Conservation (phyloP, 2,888 invertebrate genomes). For the Odontothrips loti region DNA sequence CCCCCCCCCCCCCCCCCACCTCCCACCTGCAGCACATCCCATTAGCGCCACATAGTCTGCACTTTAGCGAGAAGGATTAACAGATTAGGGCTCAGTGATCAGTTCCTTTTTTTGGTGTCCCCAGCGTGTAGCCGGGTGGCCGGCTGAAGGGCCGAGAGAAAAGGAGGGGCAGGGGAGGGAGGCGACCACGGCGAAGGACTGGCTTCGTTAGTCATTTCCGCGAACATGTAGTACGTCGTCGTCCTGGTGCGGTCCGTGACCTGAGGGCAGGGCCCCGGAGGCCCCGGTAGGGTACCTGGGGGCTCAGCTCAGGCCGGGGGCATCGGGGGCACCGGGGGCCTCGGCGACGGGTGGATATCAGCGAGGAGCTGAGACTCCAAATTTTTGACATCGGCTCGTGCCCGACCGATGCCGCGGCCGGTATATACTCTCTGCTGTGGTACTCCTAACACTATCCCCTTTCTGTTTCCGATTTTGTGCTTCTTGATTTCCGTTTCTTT, state of each 20-base stretch:
- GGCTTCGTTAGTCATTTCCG: conserved; percentile 20
- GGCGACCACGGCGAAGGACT: background rate
- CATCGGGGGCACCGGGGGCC: background rate
- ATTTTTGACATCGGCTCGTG: background rate
- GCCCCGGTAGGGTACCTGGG: background rate
- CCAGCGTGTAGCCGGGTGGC: background rate
- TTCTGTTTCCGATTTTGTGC: too few species aligned
- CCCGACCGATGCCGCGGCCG: background rate
- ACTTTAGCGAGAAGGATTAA: background rate
- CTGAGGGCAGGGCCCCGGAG: background rate
- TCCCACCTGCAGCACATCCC: background rate
- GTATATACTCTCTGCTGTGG: too few species aligned
- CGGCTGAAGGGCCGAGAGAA: background rate
- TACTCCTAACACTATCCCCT: too few species aligned
- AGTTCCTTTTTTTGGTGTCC: background rate
- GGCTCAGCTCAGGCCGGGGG: background rate
- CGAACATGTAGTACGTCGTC: background rate
- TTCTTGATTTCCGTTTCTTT: too few species aligned
- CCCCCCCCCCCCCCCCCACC: background rate
- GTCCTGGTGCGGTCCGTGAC: background rate
- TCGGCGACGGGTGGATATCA: background rate
- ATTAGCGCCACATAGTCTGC: background rate
- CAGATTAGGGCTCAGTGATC: conserved; percentile 4
- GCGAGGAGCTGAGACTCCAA: background rate
- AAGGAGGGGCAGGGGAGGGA: background rate